phyloP scores from a whole-genome alignment of 2,113 vertebrate species.

The Arvicanthis niloticus region DNA sequence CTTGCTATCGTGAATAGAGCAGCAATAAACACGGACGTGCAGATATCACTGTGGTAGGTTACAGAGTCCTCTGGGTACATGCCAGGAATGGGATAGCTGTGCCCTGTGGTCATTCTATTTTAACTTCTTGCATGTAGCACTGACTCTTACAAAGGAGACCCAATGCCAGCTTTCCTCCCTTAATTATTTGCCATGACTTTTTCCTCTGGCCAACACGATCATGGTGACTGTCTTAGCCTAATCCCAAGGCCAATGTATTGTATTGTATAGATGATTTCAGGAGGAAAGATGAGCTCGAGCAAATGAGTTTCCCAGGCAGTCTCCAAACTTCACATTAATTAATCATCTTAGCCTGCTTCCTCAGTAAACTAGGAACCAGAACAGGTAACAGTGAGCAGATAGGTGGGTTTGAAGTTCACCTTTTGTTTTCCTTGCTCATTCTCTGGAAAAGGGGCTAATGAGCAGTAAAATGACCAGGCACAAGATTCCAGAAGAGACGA shows the following conservation, averaged over 20 bases:
- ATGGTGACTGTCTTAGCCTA: neutral
- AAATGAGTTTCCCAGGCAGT: neutral
- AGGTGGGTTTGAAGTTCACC: slow-evolving; percentile 60
- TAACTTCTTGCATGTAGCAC: neutral
- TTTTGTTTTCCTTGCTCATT: slow-evolving; percentile 72
- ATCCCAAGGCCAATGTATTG: neutral
- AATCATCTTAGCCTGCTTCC: slow-evolving; percentile 43
- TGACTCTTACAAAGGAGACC: neutral
- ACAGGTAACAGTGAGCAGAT: slow-evolving; percentile 46
- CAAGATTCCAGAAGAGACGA: neutral
- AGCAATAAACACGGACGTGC: neutral
- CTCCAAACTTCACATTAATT: slow-evolving; percentile 55
- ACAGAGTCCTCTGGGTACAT: neutral
- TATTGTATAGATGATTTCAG: neutral
- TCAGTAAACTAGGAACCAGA: slow-evolving; percentile 62
- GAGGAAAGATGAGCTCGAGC: slow-evolving; percentile 13
- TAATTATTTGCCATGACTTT: neutral
- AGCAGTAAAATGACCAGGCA: slow-evolving; percentile 57
- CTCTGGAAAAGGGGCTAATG: slow-evolving; percentile 61
- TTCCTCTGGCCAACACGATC: neutral
- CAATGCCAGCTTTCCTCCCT: neutral
- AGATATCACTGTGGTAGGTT: neutral
- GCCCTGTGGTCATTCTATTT: neutral
- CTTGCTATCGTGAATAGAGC: neutral
- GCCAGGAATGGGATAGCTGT: neutral